Percentiles rank a stretch among this genome's conserved stretches.
phyloP scores from a whole-genome alignment of 2,113 vertebrate genomes.

The Crotalus helleri region DNA sequence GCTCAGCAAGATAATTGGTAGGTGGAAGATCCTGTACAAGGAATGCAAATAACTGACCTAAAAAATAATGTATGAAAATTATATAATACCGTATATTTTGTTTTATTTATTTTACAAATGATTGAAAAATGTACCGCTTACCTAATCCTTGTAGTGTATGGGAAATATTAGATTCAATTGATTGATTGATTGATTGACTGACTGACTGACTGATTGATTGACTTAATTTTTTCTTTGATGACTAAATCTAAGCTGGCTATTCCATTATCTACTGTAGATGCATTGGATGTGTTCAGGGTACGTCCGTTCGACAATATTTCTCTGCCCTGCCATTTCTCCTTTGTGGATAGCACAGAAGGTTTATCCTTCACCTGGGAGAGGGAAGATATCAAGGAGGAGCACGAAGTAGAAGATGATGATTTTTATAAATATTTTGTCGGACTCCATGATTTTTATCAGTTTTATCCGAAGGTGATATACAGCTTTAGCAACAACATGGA shows the following conservation, averaged over 20 bases:
- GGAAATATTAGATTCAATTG: background rate
- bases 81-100: background rate
- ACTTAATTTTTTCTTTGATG: background rate
- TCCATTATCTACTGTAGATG: background rate
- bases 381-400: conserved; percentile 61
- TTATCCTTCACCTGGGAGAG: conserved; percentile 58
- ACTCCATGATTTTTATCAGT: conserved; percentile 48
- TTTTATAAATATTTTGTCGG: conserved; percentile 44
- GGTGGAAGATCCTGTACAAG: background rate
- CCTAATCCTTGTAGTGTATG: background rate
- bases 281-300: conserved; percentile 19
- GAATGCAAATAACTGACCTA: background rate
- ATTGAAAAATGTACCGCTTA: background rate
- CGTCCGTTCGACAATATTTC: conserved; percentile 48
- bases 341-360: conserved; percentile 50
- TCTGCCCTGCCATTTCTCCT: conserved; percentile 59
- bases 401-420: conserved; percentile 46
- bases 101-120: background rate
- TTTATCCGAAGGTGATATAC: conserved; percentile 52
- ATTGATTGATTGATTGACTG: background rate
- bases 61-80: background rate
- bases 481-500: conserved; percentile 46
- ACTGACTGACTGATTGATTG: background rate
- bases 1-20: background rate
- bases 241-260: background rate